phyloP scores from a whole-genome alignment of 1,140 invertebrate genomes.

The fruit fly (Drosophila melanogaster) region Release_6_plus_ISO1_MT NT_033777.3:25509501-25510000 shows the following conservation, averaged over 20 bases:
- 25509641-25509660: conserved; percentile 21
- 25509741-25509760: conserved; percentile 76
- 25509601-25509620: conserved; percentile 2
- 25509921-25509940: conserved; percentile 39
- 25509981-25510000: conserved; percentile 20
- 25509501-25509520: background rate
- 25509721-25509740: conserved; percentile 72
- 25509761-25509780: conserved; percentile 69
- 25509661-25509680: conserved; percentile 74
- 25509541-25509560: too few relatives aligned
- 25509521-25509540: too few relatives aligned
- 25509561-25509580: too few relatives aligned
- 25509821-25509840: conserved; percentile 71
- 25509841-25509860: conserved; percentile 68
- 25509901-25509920: conserved; percentile 37
- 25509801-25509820: conserved; percentile 40
- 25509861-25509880: conserved; percentile 11
- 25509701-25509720: conserved; percentile 62
- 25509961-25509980: background rate
- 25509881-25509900: conserved; percentile 31
- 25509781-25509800: conserved; percentile 62
- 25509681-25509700: conserved; percentile 75
- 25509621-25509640: conserved; percentile 13
- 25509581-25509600: too few relatives aligned
- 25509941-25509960: conserved; percentile 16